phyloP scores from a whole-genome alignment of 2,888 invertebrate species.

The Cybosia mesomella region DNA sequence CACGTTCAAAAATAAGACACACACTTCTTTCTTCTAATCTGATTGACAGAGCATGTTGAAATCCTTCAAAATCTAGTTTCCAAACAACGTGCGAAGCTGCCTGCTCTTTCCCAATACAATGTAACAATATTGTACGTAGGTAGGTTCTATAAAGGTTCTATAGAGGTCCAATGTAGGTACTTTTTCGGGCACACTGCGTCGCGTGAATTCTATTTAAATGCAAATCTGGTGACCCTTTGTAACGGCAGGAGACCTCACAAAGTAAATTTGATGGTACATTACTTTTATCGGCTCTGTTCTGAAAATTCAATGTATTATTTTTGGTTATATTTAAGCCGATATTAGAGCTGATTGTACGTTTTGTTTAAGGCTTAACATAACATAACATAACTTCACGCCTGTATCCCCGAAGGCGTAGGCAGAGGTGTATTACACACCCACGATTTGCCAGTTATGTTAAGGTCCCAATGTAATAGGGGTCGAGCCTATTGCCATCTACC shows the following conservation, averaged over 20 bases:
- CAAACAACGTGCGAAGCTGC: neutral
- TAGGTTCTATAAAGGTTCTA: neutral
- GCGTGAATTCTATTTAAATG: conserved; percentile 65
- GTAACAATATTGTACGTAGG: neutral
- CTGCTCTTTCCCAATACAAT: neutral
- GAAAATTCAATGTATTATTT: conserved; percentile 30
- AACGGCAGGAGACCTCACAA: conserved; percentile 29
- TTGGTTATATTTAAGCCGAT: conserved; percentile 22
- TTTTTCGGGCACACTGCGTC: conserved; percentile 31
- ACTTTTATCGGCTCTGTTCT: conserved; percentile 41
- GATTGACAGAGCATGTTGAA: neutral
- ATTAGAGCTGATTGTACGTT: neutral
- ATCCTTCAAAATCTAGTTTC: neutral
- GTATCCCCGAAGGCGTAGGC: no score
- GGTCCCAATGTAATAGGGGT: no score
- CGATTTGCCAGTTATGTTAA: no score
- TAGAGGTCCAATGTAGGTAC: neutral
- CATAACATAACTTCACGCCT: no score
- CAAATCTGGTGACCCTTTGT: conserved; percentile 64
- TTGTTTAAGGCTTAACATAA: neutral
- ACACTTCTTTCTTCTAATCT: no score
- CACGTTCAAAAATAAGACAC: no score
- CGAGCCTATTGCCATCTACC: no score
- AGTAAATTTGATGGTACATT: conserved; percentile 52
- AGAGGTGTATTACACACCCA: no score